Evolutionary conservation across 2,113 vertebrate species (phyloP), one percentile per base, ranked within the genome.

Genomic region (Bufo bufo): DNA sequence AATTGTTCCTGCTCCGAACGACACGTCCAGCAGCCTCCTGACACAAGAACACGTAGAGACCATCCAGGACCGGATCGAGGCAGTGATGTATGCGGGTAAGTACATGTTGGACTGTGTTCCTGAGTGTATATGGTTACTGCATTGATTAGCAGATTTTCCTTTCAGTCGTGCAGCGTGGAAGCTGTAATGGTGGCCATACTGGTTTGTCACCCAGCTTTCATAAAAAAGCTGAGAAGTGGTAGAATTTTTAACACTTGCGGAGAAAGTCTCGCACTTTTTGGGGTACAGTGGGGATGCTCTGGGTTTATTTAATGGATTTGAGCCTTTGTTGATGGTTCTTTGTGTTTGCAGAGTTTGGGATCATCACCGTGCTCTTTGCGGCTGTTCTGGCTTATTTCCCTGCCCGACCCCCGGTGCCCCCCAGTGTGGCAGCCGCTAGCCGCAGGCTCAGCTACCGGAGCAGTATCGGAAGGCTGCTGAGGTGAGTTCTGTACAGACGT

Each of bases 361-460:
- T 94, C 85, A 96, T 97, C 49, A 95, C 94, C 13, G 89, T 97
- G 91, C 95, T 99, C 33, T 99, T 98, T 91, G 93, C 92, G 0
- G 96, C 96, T 3, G 94, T 97, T 0, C 89, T 99, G 82, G 92
- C 96, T 72, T 99, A 99, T 88, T 99, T 99, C 92, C 98, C 98
- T 14, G 95, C 98, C 0, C 96, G 97, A 2, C 98, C 98, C 43
- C 98, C 98, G 0, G 90, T 97, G 75, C 98, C 98, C 79, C 98
- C 98, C 88, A 99, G 98, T 0, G 97, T 99, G 85, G 98, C 98
- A 43, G 98, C 98, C 0, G 98, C 98, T 0, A 98, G 98, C 91
- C 98, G 98, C 87, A 94, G 98, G 19, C 96, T 99, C 85, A 97
- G 97, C 90, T 99, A 99, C 90, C 94, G 97, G 89, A 97, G 94